Evolutionary conservation across 1,140 invertebrate genomes (phyloP), one percentile per base, ranked within the genome.

Genomic region (Drosophila athabasca): DNA sequence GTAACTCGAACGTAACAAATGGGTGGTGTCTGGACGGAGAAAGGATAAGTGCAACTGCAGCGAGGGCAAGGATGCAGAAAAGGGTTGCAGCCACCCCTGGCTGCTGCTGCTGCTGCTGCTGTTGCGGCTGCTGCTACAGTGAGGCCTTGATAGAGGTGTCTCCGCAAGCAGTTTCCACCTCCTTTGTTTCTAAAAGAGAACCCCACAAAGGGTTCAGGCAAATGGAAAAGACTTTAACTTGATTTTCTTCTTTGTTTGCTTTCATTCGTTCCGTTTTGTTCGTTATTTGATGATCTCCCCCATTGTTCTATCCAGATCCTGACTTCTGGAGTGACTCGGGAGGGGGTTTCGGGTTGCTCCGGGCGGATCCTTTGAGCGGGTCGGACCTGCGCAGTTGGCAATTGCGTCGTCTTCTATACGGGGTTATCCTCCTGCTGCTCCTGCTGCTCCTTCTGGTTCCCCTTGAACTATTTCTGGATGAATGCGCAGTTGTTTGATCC

Each of bases 361-460:
- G 11, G 13, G 11, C 35, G 60, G 19, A 17, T 46, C 41, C 58
- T 46, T 55, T 73, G 46, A 71, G 59, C 70, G n/a, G 24, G 5
- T 15, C 3, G 52, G 70, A 68, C 79, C 68, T 87, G 83, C 83
- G 83, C 83, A 87, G 67, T 87, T 75, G 13, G 31, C 31, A 54
- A 88, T 58, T 87, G 70, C 82, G 80, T 81, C 73, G 22, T 61
- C 60, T 19, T 49, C 19, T 41, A 17, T 35, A 43, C n/a, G 24
- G 31, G 19, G 13, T 35, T 9, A 3, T 8, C 24, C 31, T 35
- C 3, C 31, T 11, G 31, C 22, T 31, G 29, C 31, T 35, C 8
- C 31, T 35, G 9, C 22, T 22, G 29, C 2, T 13, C 11, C 35
- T 39, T 39, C 35, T 13, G 35, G 15, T 31, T 45, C 39, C 11